Evolutionary conservation across 2,797 vertebrate genomes (phyloP), one percentile per base, ranked within the genome.

Genomic region (Lepilemur septentrionalis): DNA sequence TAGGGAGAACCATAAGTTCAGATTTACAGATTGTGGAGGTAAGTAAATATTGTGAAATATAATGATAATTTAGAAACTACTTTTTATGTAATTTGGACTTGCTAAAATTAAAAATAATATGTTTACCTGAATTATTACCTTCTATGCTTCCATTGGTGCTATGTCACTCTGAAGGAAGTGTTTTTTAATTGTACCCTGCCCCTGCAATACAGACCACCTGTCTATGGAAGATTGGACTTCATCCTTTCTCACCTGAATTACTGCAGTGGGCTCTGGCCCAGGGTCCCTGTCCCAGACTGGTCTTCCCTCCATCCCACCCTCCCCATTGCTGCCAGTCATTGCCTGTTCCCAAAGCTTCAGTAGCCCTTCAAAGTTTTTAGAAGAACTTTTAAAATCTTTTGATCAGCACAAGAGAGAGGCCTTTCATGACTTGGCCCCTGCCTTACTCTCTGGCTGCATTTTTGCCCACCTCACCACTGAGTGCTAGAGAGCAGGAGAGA

Each of bases 1-100:
- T 98, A 81, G 98, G 97, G 95, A 98, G 93, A 95, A 96, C 95
- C 70, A 28, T 98, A 81, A 98, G 70, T 81, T 98, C 98, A 91
- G 98, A 98, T 43, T 50, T 93, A 65, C 98, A 99, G 89, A 96
- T 99, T 32, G 97, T 89, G 79, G 98, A 98, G 98, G 98, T 99
- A 97, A 98, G 98, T 69, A 73, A 59, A 46, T 41, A 32, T 15
- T 73, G 22, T 57, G 18, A 70, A 89, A 70, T 80, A 81, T 9
- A n/a, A 55, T 28, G 69, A 50, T 46, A 63, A 65, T 79, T 85
- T 85, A 25, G 48, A 90, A 82, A 59, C 15, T 15, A 70, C 23
- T 78, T 91, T 57, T 88, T 20, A 32, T 82, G 0, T 3, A 90
- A 67, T 65, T 89, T 63, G 59, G 59, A 93, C 50, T 81, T 88